Base-by-base conservation (phyloP, 2,888 invertebrate genomes). In the Pantelozetes paolii region DNA sequence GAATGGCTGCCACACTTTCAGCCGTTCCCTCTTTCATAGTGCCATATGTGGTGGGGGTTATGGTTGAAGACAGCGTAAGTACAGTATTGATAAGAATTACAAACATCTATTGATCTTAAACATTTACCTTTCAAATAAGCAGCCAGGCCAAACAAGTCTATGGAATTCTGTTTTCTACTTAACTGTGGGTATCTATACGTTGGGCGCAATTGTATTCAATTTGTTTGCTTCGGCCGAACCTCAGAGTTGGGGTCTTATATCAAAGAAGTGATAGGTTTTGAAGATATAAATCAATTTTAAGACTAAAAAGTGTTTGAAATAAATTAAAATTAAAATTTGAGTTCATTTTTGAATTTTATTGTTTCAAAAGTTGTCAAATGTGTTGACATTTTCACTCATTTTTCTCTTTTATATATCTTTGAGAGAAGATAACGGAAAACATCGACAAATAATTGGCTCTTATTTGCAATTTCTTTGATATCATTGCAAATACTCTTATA, bases 101-200 rank as follows among this genome's bases (percentile, higher is more conserved):
- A 11, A 45, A 45, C 18, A 18, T 11, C 2, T 18, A 3, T 18
- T 11, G 45, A 18, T 45, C n/a, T 50, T 18, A n/a, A n/a, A 11
- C 5, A 50, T n/a, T 50, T 18, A 50, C 1, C 20, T 20, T 50
- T 18, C n/a, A n/a, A 3, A 50, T 50, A n/a, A 20, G 2, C 28
- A 64, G 64, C 64, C 64, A 1, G 64, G 64, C 20, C 18, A 64
- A 64, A 64, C 1, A 6, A n/a, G 69, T 9, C 76, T 76, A 36
- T 77, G 77, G 77, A 54, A 75, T 28, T 75, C 82, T 0, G 80
- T 83, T 79, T 83, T 83, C 78, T 83, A 81, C 76, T 80, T 82
- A 70, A 82, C 82, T 0, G 79, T 82, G 18, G 80, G 80, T 6
- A 77, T 84, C 70, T 76, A 83, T 48, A 81, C 83, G 77, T 82